Evolutionary conservation across 1,140 invertebrate genomes (phyloP), one percentile per base, ranked within the genome.

Genomic region (Bombus balteatus): DNA sequence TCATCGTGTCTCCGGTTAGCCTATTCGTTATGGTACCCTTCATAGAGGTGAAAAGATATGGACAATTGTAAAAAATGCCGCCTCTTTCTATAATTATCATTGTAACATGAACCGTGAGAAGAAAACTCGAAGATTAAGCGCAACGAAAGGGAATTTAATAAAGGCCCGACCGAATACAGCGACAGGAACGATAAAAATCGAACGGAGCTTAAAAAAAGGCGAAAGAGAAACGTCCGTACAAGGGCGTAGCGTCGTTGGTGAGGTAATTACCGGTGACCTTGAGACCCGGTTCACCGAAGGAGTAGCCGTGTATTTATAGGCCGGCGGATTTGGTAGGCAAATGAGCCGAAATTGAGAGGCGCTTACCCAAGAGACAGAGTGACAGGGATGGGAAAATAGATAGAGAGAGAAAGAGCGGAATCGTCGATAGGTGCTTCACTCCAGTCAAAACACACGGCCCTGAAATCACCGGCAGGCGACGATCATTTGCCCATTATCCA

Each of bases 291-390:
- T 90, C 89, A 82, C 83, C 84, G 77, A 82, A 74, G 53, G 73
- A 84, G 66, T 59, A 72, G 73, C 78, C 71, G 84, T 83, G 81
- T 90, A 90, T 91, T 90, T 91, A 90, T 87, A 74, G 88, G 82
- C 82, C 74, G 88, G 59, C 79, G 78, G 79, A 92, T 92, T 92
- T 92, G 91, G 91, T 92, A 92, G 90, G 91, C 91, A 92, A 92
- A 92, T 92, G 90, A 92, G 88, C 82, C 88, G 88, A 92, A 92
- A 92, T 92, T 92, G 91, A 91, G 89, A 89, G 89, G 59, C 89
- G 90, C 75, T 78, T 80, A 70, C 62, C 53, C 47, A 22, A 53
- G 71, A 73, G 34, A 0, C 47, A 32, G 74, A 13, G 70, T 28
- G n/a, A 79, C 72, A 59, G 25, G 10, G 57, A 47, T 15, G 39